Evolutionary conservation across 2,113 vertebrate genomes (phyloP).

Genomic region (Chascanopsetta lugubris): DNA sequence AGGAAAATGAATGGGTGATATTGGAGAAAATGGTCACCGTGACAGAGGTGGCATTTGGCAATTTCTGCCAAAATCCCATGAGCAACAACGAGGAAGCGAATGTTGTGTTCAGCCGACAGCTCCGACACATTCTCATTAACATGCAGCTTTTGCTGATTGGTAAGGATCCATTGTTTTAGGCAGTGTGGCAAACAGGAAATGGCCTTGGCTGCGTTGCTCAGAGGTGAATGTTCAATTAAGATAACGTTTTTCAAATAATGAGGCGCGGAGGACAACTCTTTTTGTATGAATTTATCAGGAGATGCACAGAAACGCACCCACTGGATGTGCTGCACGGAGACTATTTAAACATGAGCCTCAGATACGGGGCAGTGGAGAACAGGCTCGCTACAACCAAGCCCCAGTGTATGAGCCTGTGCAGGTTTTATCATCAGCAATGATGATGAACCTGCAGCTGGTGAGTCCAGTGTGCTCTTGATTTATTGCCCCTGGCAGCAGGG

Average conservation of each 20-base stretch:
- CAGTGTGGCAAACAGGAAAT: conserved; percentile 45
- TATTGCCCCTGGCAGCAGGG: conserved; percentile 65
- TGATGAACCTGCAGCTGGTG: conserved; percentile 69
- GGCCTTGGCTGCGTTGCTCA: conserved; percentile 46
- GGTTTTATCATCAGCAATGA: conserved; percentile 69
- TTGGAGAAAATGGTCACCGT: neutral
- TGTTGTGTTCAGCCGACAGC: conserved; percentile 45
- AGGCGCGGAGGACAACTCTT: conserved; percentile 24
- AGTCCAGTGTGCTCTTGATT: conserved; percentile 70
- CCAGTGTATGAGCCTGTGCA: conserved; percentile 41
- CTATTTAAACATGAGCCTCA: conserved; percentile 38
- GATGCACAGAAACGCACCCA: conserved; percentile 41
- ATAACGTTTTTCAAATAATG: conserved; percentile 65
- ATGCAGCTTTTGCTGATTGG: conserved; percentile 50
- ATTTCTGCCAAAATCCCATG: conserved; percentile 9
- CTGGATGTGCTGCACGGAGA: conserved; percentile 36
- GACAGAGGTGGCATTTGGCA: neutral
- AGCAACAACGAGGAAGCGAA: conserved; percentile 31
- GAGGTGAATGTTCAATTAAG: conserved; percentile 76
- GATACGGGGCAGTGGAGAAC: conserved; percentile 17
- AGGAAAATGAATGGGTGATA: neutral
- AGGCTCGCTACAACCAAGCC: conserved; percentile 34
- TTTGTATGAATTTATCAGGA: conserved; percentile 50
- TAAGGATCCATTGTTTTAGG: conserved; percentile 66
- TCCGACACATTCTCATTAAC: conserved; percentile 52